Base-by-base conservation (phyloP, 2,888 invertebrate genomes). In the Leucoma salicis region DNA sequence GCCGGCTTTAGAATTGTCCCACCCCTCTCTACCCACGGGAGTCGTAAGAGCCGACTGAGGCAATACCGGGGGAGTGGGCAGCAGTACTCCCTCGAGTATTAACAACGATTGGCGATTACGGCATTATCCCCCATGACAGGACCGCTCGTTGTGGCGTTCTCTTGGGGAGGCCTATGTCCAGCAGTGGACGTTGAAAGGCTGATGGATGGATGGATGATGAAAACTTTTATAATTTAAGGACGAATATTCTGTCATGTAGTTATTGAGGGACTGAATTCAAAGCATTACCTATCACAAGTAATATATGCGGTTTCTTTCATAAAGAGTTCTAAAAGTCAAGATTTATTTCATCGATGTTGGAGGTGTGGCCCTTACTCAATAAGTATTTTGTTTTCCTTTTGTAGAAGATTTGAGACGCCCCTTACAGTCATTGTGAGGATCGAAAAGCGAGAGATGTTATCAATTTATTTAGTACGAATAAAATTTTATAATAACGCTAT, bases 401-500 rank as follows among this genome's bases (percentile, higher is more conserved):
- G 65, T 70, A 58, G 61, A 57, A 57, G 63, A 65, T 35, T 49
- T 58, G 67, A 61, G 69, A 74, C 77, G 74, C 78, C 78, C 78
- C 73, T 65, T 60, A 67, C 70, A 71, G 71, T 66, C 60, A 67
- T 58, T 57, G 69, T 63, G 47, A 59, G 61, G 63, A 53, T 51
- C 59, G 49, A 51, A 66, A 68, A 66, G 63, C 69, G 63, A 52
- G 53, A 70, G 82, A 82, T 82, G 63, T 66, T 81, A 82, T 82
- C 81, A 67, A 62, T 68, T 66, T 65, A 66, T 73, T 66, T 69
- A 66, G 70, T 64, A 69, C 54, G 62, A 71, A 74, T 66, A 75
- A 72, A 69, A 70, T 78, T 78, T 74, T 69, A 69, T 78, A 70
- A 73, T 76, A 72, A 73, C 67, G 61, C 61, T 72, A 69, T 71